phyloP scores from a whole-genome alignment of 2,113 vertebrate genomes.

The Ploceus nigricollis region DNA sequence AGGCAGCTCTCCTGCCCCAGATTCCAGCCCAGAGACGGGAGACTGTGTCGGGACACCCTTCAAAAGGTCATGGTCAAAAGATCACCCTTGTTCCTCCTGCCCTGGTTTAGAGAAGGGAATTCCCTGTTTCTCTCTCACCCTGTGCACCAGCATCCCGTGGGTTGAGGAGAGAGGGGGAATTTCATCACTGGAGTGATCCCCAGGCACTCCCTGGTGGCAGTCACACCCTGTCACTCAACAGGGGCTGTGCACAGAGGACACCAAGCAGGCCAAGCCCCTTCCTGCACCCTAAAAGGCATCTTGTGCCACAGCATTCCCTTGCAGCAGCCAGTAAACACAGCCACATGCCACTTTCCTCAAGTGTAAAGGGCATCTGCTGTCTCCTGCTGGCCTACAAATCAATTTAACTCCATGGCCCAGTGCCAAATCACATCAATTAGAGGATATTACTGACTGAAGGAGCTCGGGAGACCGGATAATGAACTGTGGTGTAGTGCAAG shows the following conservation, averaged over 20 bases:
- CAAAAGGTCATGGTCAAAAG: too few species aligned
- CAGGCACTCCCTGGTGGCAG: neutral
- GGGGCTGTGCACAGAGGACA: neutral
- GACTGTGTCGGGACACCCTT: neutral
- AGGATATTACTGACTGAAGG: constrained; percentile 33
- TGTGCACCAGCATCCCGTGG: neutral
- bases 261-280: neutral
- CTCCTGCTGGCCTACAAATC: constrained; percentile 48
- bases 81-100: neutral
- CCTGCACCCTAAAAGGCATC: neutral
- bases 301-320: neutral
- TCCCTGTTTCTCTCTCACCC: neutral
- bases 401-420: constrained; percentile 36
- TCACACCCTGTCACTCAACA: neutral
- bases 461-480: constrained; percentile 42
- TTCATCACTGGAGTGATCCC: neutral
- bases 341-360: neutral
- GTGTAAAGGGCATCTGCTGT: constrained; percentile 40
- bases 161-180: neutral
- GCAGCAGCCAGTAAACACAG: neutral
- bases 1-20: neutral
- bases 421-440: constrained; percentile 56
- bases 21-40: neutral
- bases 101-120: neutral
- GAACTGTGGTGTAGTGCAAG: constrained; percentile 25